Evolutionary conservation across 2,797 vertebrate species (phyloP).

Genomic region (Aldrovandia affinis): DNA sequence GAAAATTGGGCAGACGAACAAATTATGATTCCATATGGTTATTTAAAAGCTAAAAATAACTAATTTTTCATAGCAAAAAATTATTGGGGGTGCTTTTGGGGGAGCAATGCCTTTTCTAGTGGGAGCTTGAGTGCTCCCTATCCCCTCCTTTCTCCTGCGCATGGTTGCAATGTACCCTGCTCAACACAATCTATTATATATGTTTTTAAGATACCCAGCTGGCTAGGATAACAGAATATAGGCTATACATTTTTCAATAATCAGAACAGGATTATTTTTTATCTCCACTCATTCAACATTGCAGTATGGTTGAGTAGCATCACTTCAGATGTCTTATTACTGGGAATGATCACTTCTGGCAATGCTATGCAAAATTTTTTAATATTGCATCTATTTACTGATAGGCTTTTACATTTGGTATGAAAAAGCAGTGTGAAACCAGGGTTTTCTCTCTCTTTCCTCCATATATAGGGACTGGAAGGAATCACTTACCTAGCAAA

Average conservation of each 20-base stretch:
- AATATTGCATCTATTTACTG: neutral
- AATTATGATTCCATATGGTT: no score
- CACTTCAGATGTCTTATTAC: neutral
- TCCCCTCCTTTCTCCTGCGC: no score
- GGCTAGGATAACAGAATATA: neutral
- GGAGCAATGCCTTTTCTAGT: no score
- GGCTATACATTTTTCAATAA: neutral
- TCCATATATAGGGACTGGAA: conserved; percentile 54
- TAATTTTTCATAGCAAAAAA: no score
- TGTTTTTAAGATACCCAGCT: neutral
- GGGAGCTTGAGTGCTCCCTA: no score
- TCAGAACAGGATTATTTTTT: neutral
- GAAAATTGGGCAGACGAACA: no score
- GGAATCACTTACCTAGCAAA: conserved; percentile 1
- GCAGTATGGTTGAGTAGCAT: neutral
- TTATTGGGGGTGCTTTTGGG: no score
- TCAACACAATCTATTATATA: neutral
- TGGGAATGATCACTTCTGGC: no score
- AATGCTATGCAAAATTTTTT: neutral
- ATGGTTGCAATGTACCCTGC: neutral
- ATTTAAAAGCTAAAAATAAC: no score
- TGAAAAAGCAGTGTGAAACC: neutral
- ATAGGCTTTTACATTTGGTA: neutral
- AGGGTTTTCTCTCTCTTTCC: conserved; percentile 7
- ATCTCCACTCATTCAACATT: no score